These are phyloP conservation scores for Hippocampus abdominalis DNA, from an alignment of 2,113 vertebrate genomes.

Conservation along the genomic window DNA sequence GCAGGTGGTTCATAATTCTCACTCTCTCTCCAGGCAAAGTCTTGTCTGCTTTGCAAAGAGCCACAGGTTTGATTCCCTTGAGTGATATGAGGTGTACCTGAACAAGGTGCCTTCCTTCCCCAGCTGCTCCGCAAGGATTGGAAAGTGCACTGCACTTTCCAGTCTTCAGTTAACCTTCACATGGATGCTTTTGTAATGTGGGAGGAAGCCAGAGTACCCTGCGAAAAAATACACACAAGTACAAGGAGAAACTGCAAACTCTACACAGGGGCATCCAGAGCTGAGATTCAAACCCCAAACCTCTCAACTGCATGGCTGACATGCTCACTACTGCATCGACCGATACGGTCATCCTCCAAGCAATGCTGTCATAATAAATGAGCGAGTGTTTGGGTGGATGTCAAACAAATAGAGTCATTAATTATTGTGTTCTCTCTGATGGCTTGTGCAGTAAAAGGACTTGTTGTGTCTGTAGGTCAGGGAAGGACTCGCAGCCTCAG, in stretches of 20 bases:
- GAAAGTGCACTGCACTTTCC: too few species aligned
- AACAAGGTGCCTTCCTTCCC: too few species aligned
- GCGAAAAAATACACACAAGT: too few species aligned
- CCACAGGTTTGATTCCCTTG: too few species aligned
- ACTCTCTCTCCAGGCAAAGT: not conserved
- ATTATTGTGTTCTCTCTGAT: constrained; percentile 53
- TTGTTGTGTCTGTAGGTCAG: constrained; percentile 50
- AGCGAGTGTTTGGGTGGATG: constrained; percentile 61
- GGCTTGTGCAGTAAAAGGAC: constrained; percentile 46
- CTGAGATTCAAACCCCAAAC: not conserved
- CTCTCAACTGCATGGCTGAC: not conserved
- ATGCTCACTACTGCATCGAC: not conserved
- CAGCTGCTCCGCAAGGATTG: too few species aligned
- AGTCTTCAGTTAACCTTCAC: too few species aligned
- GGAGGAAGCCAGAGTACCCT: too few species aligned
- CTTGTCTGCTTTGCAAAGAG: not conserved
- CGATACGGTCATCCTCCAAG: not conserved
- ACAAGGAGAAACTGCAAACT: not conserved
- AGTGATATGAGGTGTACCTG: too few species aligned
- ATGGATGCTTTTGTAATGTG: too few species aligned
- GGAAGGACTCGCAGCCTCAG: constrained; percentile 37
- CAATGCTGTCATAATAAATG: constrained; percentile 61
- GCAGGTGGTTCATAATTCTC: not conserved
- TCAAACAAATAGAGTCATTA: constrained; percentile 70
- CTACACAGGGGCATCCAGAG: not conserved